phyloP scores from a whole-genome alignment of 2,888 invertebrate genomes.

The Pristionchus exspectatus region DNA sequence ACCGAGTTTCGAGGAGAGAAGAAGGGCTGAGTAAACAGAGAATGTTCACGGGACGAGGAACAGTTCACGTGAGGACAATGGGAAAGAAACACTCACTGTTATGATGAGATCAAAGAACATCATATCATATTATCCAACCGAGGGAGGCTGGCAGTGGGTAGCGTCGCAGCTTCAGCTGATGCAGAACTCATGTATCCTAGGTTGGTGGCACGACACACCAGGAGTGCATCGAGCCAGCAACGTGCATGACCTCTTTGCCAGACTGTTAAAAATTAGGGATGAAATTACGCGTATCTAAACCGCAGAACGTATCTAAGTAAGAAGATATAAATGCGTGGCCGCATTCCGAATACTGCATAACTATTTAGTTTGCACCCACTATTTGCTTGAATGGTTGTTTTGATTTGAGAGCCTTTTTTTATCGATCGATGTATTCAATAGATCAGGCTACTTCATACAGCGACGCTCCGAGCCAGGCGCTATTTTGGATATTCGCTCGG shows the following conservation, averaged over 20 bases:
- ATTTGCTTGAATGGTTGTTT: not conserved
- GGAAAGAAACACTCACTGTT: not conserved
- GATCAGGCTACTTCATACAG: not conserved
- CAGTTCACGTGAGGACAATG: conserved; percentile 38
- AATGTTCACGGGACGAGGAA: not conserved
- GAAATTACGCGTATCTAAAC: too few species aligned
- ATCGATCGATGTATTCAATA: not conserved
- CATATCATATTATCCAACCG: too few species aligned
- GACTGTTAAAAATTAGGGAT: too few species aligned
- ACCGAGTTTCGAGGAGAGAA: conserved; percentile 16
- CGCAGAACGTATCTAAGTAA: too few species aligned
- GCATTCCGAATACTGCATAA: not conserved
- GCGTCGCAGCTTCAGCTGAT: too few species aligned
- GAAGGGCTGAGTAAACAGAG: not conserved
- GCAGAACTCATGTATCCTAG: too few species aligned
- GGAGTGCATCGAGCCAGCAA: too few species aligned
- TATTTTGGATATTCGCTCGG: not conserved
- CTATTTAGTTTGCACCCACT: not conserved
- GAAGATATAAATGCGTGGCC: too few species aligned
- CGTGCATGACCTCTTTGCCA: too few species aligned
- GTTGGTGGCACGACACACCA: too few species aligned
- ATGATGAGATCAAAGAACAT: too few species aligned
- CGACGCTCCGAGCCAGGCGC: conserved; percentile 24
- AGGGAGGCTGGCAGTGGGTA: too few species aligned
- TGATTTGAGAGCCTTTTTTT: not conserved